Conservation (phyloP, 2,797 vertebrate species). For the Sebastes minor region DNA sequence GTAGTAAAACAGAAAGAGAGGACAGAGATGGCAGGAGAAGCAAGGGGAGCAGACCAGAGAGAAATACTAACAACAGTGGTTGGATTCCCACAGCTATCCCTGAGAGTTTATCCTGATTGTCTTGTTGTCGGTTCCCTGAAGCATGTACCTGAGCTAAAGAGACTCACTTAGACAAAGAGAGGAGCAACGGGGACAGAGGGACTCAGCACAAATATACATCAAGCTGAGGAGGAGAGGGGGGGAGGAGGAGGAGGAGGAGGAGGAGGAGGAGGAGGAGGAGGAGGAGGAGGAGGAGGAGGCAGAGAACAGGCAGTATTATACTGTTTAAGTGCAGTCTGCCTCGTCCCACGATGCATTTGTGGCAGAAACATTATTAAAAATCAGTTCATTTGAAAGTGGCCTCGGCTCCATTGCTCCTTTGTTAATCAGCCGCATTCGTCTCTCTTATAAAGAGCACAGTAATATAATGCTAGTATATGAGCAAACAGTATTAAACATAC, state of each 20-base stretch:
- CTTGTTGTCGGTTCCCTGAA: slow-evolving; percentile 68
- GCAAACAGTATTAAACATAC: neutral
- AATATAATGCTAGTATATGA: neutral
- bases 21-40: neutral
- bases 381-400: slow-evolving; percentile 4
- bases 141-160: slow-evolving; percentile 70
- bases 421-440: neutral
- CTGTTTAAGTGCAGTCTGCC: neutral
- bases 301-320: slow-evolving; percentile 9
- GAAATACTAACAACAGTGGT: slow-evolving; percentile 33
- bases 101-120: slow-evolving; percentile 66
- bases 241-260: neutral
- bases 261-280: neutral
- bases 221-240: slow-evolving; percentile 23
- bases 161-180: slow-evolving; percentile 68
- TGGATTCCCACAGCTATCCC: slow-evolving; percentile 34
- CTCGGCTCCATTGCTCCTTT: neutral
- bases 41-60: neutral
- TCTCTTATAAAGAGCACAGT: neutral
- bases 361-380: slow-evolving; percentile 29
- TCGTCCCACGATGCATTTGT: slow-evolving; percentile 8
- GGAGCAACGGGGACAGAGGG: slow-evolving; percentile 48
- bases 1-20: neutral
- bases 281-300: neutral
- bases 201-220: slow-evolving; percentile 68